Base-by-base conservation (phyloP, 2,113 vertebrate genomes). In the Petroica traversi region DNA sequence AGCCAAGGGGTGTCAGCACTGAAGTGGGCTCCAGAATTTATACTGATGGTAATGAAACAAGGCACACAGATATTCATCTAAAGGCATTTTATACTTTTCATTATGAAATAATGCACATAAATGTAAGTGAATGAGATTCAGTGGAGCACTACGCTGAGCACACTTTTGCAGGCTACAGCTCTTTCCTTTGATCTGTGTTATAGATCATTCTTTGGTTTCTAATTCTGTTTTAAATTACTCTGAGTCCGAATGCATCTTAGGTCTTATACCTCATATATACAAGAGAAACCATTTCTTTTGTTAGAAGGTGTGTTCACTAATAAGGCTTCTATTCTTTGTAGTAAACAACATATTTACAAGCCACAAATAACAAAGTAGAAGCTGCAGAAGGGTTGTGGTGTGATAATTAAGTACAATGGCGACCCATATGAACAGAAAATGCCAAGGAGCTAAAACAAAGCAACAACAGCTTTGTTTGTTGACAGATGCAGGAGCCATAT, bases 391-490 rank as follows among this genome's bases (percentile, higher is more conserved):
- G 98, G 95, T 97, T 97, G 95, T 97, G 97, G 98, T 97, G 97
- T 98, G 98, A 98, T 98, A 98, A 98, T 98, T 98, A 98, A 98
- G 97, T 98, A 97, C 98, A 98, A 98, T 98, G 98, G 98, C 97
- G 96, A 98, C 98, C 97, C 98, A 98, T 98, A 98, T 97, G 98
- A 98, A 95, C 97, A 98, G 97, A 98, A 98, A 98, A 98, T 98
- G 97, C 98, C 97, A 98, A 88, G 68, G 96, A 98, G 97, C 98
- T 98, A 98, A 98, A 97, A 98, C 98, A 98, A 98, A 98, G 98
- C 98, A 99, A 98, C 98, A 99, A 98, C 98, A 99, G 99, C 98
- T 99, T 99, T 99, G 99, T 99, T 99, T 99, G 99, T 99, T 99
- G 99, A 99, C 99, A 99, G 99, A 99, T 99, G 99, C 97, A 98